Conservation (phyloP, 2,888 invertebrate species). For the Orthosia incerta region DNA sequence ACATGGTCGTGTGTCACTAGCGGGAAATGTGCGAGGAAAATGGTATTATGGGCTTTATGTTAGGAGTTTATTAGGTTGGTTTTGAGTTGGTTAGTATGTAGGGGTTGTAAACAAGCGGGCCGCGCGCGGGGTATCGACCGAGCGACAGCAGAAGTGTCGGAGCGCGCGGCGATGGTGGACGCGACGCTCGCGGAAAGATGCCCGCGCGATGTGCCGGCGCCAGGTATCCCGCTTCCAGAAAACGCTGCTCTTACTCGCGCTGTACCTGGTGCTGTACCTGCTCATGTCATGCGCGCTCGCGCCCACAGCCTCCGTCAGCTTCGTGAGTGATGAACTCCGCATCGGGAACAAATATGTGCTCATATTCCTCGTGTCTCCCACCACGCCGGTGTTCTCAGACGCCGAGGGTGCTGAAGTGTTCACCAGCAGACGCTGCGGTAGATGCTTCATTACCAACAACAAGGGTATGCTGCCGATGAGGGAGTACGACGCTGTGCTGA, state of each 20-base stretch:
- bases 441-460: constrained; percentile 81
- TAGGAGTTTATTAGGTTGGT: background rate
- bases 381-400: constrained; percentile 71
- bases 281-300: constrained; percentile 70
- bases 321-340: constrained; percentile 75
- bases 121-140: constrained; percentile 77
- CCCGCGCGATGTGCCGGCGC: constrained; percentile 77
- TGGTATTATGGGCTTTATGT: constrained; percentile 26
- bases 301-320: constrained; percentile 69
- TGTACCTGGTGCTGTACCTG: constrained; percentile 73
- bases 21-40: constrained; percentile 8
- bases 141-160: constrained; percentile 71
- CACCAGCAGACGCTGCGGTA: constrained; percentile 70
- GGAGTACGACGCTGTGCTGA: constrained; percentile 79
- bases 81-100: constrained; percentile 35
- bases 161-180: constrained; percentile 72
- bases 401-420: constrained; percentile 77
- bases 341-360: constrained; percentile 76
- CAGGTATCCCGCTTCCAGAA: constrained; percentile 75
- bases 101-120: constrained; percentile 59
- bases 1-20: constrained; percentile 50
- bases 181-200: constrained; percentile 60
- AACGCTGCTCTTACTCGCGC: constrained; percentile 68
- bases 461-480: constrained; percentile 77
- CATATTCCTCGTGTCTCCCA: constrained; percentile 74